A percentile compares a stretch with the other conserved stretches of the same genome.
phyloP scores from a whole-genome alignment of 2,888 invertebrate species.

The Vanessa cardui region DNA sequence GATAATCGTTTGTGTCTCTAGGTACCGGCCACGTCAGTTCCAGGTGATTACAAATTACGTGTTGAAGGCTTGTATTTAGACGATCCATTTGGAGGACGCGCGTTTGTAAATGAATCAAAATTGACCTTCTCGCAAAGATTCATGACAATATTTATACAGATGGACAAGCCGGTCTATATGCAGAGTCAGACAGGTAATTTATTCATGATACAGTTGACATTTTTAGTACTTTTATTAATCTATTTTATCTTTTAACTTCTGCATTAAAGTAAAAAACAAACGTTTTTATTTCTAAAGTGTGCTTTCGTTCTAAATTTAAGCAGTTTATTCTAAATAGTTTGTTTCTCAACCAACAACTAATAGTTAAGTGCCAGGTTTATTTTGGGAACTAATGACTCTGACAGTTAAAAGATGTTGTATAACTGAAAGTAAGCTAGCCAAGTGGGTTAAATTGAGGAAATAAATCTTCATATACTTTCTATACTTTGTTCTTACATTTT shows the following conservation, averaged over 20 bases:
- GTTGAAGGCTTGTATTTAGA: constrained; percentile 91
- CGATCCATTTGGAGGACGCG: constrained; percentile 91
- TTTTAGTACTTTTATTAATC: background rate
- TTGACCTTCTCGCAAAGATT: constrained; percentile 93
- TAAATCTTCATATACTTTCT: background rate
- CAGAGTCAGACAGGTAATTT: constrained; percentile 91
- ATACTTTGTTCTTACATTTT: background rate
- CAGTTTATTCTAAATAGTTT: constrained; percentile 1
- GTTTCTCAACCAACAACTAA: background rate
- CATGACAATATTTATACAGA: constrained; percentile 97
- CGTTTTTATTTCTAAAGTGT: too few relatives aligned
- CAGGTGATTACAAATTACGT: constrained; percentile 91
- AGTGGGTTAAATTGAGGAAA: constrained; percentile 11
- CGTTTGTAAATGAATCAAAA: constrained; percentile 94
- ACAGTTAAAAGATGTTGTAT: constrained; percentile 5
- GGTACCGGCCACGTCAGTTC: constrained; percentile 92
- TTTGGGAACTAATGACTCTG: constrained; percentile 18
- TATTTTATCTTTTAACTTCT: background rate
- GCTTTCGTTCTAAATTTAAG: background rate
- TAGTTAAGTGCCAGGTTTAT: constrained; percentile 27
- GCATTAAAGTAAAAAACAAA: too few relatives aligned
- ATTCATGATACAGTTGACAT: background rate
- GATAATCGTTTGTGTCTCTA: constrained; percentile 49
- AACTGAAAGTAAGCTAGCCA: constrained; percentile 1
- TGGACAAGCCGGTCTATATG: constrained; percentile 97